phyloP scores from a whole-genome alignment of 2,113 vertebrate species.

The Dasyprocta punctata region DNA sequence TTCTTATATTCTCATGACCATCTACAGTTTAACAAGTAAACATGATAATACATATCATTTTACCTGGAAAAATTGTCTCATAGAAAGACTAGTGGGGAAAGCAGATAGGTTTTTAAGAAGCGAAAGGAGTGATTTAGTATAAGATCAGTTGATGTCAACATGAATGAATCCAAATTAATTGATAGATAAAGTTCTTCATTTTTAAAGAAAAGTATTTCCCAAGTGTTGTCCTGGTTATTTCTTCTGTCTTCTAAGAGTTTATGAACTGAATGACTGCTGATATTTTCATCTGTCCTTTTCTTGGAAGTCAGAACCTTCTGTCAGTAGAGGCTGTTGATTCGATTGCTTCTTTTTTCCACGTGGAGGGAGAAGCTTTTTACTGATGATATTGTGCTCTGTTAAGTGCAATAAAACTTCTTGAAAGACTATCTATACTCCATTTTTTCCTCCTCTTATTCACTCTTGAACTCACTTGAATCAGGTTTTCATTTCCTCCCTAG shows the following conservation, averaged over 20 bases:
- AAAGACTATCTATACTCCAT: not conserved
- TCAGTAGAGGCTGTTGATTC: not conserved
- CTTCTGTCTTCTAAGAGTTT: conserved; percentile 6
- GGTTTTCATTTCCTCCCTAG: not conserved
- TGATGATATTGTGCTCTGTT: not conserved
- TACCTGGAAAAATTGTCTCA: not conserved
- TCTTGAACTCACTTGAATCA: not conserved
- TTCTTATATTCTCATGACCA: not conserved
- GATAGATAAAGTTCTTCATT: not conserved
- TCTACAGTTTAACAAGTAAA: not conserved
- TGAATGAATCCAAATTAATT: not conserved
- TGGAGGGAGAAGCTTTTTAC: not conserved
- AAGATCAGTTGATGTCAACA: not conserved
- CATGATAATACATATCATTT: not conserved
- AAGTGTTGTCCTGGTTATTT: conserved; percentile 22
- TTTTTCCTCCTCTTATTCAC: not conserved
- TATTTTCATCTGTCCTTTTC: not conserved
- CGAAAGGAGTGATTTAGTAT: not conserved
- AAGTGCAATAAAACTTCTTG: not conserved
- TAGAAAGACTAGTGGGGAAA: not conserved
- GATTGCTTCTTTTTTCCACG: not conserved
- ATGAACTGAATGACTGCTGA: not conserved
- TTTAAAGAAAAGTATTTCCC: conserved; percentile 25
- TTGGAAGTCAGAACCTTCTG: not conserved
- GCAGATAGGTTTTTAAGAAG: not conserved